These are phyloP conservation scores for Thyatira batis DNA, from an alignment of 2,888 invertebrate species.

Conservation along the genomic window DNA sequence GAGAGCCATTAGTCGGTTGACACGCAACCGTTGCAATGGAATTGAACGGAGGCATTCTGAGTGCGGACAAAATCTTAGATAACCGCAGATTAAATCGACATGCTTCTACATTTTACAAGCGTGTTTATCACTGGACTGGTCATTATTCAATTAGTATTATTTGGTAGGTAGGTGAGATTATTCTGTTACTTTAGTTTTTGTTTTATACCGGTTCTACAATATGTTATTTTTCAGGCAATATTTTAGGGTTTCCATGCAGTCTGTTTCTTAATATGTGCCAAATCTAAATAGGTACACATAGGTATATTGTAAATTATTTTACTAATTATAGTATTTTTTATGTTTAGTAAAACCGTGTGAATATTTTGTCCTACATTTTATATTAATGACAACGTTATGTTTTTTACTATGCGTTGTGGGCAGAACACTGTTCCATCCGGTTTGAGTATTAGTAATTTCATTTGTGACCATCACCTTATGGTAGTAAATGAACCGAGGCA, in stretches of 20 bases:
- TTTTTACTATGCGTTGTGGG: not conserved
- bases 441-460: not conserved
- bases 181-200: conserved; percentile 6
- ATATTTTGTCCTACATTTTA: not conserved
- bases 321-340: no score
- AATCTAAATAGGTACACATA: no score
- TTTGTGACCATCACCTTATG: not conserved
- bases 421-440: not conserved
- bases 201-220: not conserved
- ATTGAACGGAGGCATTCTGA: conserved; percentile 13
- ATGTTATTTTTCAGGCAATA: not conserved
- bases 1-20: conserved; percentile 30
- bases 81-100: not conserved
- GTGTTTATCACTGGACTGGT: conserved; percentile 10
- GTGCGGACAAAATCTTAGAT: not conserved
- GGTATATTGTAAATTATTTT: no score
- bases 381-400: not conserved
- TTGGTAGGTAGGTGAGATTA: conserved; percentile 13
- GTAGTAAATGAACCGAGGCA: not conserved
- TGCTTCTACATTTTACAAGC: conserved; percentile 2
- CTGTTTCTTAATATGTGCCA: not conserved
- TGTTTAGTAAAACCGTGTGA: no score
- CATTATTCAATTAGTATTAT: conserved; percentile 15
- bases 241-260: not conserved
- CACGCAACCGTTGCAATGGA: conserved; percentile 25